Base-by-base conservation (phyloP, 2,888 invertebrate genomes). In the Abrostola triplasia region DNA sequence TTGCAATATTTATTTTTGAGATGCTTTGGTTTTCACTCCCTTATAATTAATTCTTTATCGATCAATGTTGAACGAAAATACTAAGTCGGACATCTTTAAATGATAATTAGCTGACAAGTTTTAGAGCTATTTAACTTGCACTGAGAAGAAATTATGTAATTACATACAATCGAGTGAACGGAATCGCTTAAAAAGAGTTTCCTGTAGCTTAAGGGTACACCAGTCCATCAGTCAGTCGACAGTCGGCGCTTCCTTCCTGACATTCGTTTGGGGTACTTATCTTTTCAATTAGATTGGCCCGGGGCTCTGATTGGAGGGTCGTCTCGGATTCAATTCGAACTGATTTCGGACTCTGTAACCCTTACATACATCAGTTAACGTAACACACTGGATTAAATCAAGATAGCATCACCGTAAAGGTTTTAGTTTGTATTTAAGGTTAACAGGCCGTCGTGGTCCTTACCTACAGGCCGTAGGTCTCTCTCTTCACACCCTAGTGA, bases 281-380 rank as follows among this genome's bases (percentile, higher is more conserved):
- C 53, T 40, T 53, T 48, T 52, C n/a, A 49, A 73, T 59, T 48
- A 44, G 24, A 67, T 59, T 59, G 48, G 35, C 56, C 35, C 41
- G 42, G 13, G 50, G 70, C 40, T 5, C 35, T 49, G 57, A 51
- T 63, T 69, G 59, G 13, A 50, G 40, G 58, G 57, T 24, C 47
- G 42, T 42, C 42, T 51, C 12, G 6, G 52, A 63, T 54, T 57
- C 52, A 54, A 59, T 54, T 54, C 36, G 24, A 59, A 69, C 57
- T 12, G 48, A 48, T 36, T 51, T 59, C 35, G 13, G 44, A 36
- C 10, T 47, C 36, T 56, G n/a, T 24, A 13, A 40, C 47, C 12
- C n/a, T 49, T 44, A 49, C 50, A 36, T 44, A 49, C 47, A 36
- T 11, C 4, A 35, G 36, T 37, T 48, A 42, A 61, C 42, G 48